A percentile compares a stretch with the other conserved stretches of the same genome.
These are phyloP conservation scores for Rosalia funebris DNA, from an alignment of 2,888 invertebrate species.

Conservation along the genomic window DNA sequence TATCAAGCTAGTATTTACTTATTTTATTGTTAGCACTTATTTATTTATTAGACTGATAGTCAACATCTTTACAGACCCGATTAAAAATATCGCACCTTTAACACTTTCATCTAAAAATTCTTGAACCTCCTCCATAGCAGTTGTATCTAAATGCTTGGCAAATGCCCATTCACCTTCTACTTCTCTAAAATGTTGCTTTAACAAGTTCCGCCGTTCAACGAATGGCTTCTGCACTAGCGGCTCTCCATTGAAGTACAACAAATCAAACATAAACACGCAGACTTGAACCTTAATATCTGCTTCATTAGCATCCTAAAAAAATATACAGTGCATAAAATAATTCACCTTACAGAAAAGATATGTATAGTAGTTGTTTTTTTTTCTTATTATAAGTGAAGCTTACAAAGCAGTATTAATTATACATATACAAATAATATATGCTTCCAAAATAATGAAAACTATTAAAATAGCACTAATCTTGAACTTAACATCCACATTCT, in stretches of 20 bases:
- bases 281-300: constrained; percentile 80
- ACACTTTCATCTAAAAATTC: constrained; percentile 94
- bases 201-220: constrained; percentile 74
- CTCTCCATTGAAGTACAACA: constrained; percentile 90
- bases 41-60: too few species aligned
- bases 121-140: constrained; percentile 89
- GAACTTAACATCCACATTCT: too few species aligned
- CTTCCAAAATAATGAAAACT: too few species aligned
- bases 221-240: constrained; percentile 85
- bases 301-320: constrained; percentile 75
- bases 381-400: too few species aligned
- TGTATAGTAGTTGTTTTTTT: too few species aligned
- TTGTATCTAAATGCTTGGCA: constrained; percentile 85
- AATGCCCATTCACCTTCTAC: constrained; percentile 87
- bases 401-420: too few species aligned
- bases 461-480: too few species aligned
- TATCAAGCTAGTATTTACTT: too few species aligned
- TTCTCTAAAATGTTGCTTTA: constrained; percentile 77
- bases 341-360: neutral
- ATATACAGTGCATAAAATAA: neutral
- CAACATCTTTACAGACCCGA: too few species aligned
- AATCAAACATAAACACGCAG: constrained; percentile 96
- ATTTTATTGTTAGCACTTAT: too few species aligned
- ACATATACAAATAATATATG: too few species aligned
- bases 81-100: too few species aligned